Percentiles rank a stretch among this genome's conserved stretches.
phyloP scores from a whole-genome alignment of 2,888 invertebrate species.

The Drosophila putrida region DNA sequence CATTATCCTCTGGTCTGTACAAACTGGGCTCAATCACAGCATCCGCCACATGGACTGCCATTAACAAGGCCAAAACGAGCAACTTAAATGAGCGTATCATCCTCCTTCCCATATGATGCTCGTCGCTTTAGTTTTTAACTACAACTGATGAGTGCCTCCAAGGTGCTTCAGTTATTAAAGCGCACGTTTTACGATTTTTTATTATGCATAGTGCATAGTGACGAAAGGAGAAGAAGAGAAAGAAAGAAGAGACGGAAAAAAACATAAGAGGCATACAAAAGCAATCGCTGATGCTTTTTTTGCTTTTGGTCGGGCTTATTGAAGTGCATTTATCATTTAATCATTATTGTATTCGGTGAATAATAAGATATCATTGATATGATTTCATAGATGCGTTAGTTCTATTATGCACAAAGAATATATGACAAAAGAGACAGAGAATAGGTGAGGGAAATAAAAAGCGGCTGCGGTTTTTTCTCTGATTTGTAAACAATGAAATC shows the following conservation, averaged over 20 bases:
- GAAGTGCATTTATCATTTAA: background rate
- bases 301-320: conserved; percentile 2
- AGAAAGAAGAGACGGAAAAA: conserved; percentile 1
- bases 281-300: conserved; percentile 3
- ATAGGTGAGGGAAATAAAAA: background rate
- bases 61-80: conserved; percentile 26
- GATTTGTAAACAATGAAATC: background rate
- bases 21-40: conserved; percentile 41
- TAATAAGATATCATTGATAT: conserved; percentile 1
- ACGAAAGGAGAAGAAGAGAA: conserved; percentile 8
- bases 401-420: background rate
- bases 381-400: background rate
- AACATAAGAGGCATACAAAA: background rate
- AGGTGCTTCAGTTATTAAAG: conserved; percentile 65
- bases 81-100: conserved; percentile 45
- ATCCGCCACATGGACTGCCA: conserved; percentile 12
- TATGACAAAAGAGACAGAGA: background rate
- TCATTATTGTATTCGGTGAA: conserved; percentile 3
- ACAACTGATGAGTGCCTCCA: conserved; percentile 50
- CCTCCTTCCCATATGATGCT: conserved; percentile 40
- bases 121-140: conserved; percentile 53
- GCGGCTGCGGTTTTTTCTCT: background rate
- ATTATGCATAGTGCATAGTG: conserved; percentile 5
- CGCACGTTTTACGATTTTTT: conserved; percentile 42
- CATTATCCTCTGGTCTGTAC: conserved; percentile 53